Evolutionary conservation across 2,113 vertebrate species (phyloP).

Genomic region (Taxidea taxus): DNA sequence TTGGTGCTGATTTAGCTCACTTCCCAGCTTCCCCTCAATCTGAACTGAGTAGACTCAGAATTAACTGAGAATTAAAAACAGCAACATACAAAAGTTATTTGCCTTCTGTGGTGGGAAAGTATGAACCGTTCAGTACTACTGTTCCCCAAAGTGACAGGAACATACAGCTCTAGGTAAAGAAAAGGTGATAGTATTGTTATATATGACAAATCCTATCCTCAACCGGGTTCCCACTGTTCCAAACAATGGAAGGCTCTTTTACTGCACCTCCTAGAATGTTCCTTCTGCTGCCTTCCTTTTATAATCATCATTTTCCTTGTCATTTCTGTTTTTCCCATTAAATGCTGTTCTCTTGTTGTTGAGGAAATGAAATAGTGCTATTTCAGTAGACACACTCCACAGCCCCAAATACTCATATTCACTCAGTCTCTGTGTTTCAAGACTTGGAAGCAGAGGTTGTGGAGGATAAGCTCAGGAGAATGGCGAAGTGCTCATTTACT

Average conservation of each 20-base stretch:
- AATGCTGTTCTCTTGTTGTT: not conserved
- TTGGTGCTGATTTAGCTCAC: not conserved
- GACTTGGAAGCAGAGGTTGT: not conserved
- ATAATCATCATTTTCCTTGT: not conserved
- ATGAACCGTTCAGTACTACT: not conserved
- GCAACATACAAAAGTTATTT: not conserved
- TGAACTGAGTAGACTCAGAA: not conserved
- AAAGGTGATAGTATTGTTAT: not conserved
- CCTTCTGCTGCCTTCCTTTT: not conserved
- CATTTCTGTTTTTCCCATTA: not conserved
- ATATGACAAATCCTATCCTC: not conserved
- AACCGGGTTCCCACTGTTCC: not conserved
- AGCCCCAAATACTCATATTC: not conserved
- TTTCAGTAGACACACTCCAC: not conserved
- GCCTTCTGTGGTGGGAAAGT: not conserved
- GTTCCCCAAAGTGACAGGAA: not conserved
- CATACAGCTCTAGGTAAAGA: not conserved
- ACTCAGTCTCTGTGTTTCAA: not conserved
- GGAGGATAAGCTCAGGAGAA: not conserved
- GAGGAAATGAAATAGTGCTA: not conserved
- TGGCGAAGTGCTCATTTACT: not conserved
- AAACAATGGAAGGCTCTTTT: not conserved
- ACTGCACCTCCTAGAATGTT: not conserved
- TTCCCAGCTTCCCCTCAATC: not conserved
- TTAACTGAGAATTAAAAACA: not conserved